A percentile compares a stretch with the other conserved stretches of the same genome.
These are phyloP conservation scores for Sebastiscus tertius DNA, from an alignment of 2,797 vertebrate species.

Conservation along the genomic window DNA sequence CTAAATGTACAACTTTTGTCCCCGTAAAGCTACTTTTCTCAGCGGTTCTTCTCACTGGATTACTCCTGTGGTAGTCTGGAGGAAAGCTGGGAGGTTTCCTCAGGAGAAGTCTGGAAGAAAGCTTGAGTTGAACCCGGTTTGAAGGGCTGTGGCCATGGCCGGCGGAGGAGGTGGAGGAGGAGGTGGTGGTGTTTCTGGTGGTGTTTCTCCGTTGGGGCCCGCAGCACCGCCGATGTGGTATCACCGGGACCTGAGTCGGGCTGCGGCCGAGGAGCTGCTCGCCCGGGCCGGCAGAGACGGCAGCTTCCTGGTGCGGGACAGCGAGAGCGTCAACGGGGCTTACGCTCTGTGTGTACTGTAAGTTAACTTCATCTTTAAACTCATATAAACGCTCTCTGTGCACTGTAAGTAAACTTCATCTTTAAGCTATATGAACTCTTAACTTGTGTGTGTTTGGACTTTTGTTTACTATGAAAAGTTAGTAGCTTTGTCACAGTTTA, in stretches of 20 bases:
- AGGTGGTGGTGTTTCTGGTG: constrained; percentile 37
- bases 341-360: constrained; percentile 89
- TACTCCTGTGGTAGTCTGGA: constrained; percentile 17
- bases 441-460: neutral
- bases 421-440: no score
- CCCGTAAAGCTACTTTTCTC: neutral
- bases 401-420: no score
- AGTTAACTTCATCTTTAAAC: no score
- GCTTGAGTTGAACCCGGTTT: constrained; percentile 57
- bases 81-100: constrained; percentile 29
- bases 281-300: constrained; percentile 93
- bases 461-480: neutral
- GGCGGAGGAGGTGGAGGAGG: constrained; percentile 69
- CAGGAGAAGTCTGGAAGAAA: constrained; percentile 53
- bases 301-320: constrained; percentile 97
- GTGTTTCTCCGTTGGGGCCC: constrained; percentile 77
- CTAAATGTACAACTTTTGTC: constrained; percentile 15
- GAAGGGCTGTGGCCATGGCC: constrained; percentile 80
- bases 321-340: constrained; percentile 94
- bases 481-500: neutral
- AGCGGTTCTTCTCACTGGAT: neutral
- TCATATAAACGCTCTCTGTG: no score
- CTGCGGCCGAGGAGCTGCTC: constrained; percentile 93
- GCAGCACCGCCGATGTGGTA: constrained; percentile 89
- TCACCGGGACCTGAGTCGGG: constrained; percentile 95